Evolutionary conservation across 1,140 invertebrate species (phyloP).

Genomic region (Holcopasites calliopsidis): DNA sequence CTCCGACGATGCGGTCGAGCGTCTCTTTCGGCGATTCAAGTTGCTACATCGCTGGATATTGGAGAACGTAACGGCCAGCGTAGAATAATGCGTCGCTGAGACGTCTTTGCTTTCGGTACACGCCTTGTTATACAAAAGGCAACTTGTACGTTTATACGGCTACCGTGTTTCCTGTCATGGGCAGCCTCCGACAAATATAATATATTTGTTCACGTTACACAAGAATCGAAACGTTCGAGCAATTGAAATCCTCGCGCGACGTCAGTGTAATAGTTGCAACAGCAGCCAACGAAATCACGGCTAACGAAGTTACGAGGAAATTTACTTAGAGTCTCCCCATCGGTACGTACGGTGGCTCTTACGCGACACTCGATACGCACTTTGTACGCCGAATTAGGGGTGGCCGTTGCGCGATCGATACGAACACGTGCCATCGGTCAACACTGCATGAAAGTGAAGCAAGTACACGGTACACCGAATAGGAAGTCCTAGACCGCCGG

Average conservation of each 20-base stretch:
- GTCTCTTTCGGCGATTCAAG: slow-evolving; percentile 31
- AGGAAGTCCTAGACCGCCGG: slow-evolving; percentile 45
- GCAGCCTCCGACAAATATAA: too few species aligned
- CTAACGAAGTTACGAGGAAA: slow-evolving; percentile 42
- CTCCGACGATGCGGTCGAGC: slow-evolving; percentile 6
- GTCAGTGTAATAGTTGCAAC: too few species aligned
- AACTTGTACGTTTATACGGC: too few species aligned
- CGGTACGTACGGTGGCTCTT: slow-evolving; percentile 14
- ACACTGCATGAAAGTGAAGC: slow-evolving; percentile 54
- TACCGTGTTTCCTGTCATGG: too few species aligned
- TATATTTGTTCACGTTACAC: too few species aligned
- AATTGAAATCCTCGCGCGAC: neutral
- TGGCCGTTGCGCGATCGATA: slow-evolving; percentile 28
- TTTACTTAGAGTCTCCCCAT: slow-evolving; percentile 20
- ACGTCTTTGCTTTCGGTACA: slow-evolving; percentile 13
- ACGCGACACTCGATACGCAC: slow-evolving; percentile 21
- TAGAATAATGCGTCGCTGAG: slow-evolving; percentile 31
- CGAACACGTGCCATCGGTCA: slow-evolving; percentile 50
- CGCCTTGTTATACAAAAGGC: too few species aligned
- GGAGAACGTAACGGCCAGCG: slow-evolving; percentile 31
- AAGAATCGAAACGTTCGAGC: neutral
- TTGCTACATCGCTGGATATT: neutral
- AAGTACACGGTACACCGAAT: slow-evolving; percentile 23
- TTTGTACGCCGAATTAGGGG: slow-evolving; percentile 38
- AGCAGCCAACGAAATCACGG: slow-evolving; percentile 31